Evolutionary conservation across 2,113 vertebrate genomes (phyloP), one percentile per base, ranked within the genome.

Genomic region (Nipponia nippon): DNA sequence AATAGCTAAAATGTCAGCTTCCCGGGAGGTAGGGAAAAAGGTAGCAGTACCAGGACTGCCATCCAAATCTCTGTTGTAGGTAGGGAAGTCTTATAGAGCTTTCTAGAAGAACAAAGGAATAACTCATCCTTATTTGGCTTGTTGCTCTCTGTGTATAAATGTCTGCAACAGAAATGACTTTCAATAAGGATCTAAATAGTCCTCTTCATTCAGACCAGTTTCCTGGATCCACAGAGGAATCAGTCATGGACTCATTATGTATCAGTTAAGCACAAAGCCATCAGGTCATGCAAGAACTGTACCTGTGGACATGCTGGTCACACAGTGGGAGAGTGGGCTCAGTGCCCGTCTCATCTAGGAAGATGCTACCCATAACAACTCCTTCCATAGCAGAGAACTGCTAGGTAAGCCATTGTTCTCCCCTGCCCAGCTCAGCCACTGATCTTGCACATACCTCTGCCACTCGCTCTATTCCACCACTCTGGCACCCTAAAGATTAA

Each of bases 241-340:
- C 47, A 20, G 9, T 21, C 62, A 38, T 0, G 4, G n/a, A 19
- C 32, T 85, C n/a, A 34, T 23, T 49, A 25, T 0, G 2, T 16
- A 40, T 7, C 27, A 62, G 17, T 21, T 11, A 52, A 65, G 62
- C 62, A 83, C 16, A n/a, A 34, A 59, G 62, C 23, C 44, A 44
- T 4, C 4, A 3, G 6, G 46, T 40, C 85, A 36, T 11, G 2
- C 0, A 7, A 69, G 10, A 52, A 29, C 38, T 42, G 9, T 55
- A 12, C 22, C 19, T 29, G 9, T 9, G 34, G 53, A 7, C 16
- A 3, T 1, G 5, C 1, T 47, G 16, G 6, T 6, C 26, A 36
- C 0, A 0, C 2, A 36, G 4, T 0, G 0, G 61, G 6, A 56
- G 40, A 17, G 13, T 0, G 3, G 1, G 2, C 19, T 55, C 55